Percentiles rank a stretch among this genome's conserved stretches.
phyloP scores from a whole-genome alignment of 2,888 invertebrate species.

The Acleris holmiana region DNA sequence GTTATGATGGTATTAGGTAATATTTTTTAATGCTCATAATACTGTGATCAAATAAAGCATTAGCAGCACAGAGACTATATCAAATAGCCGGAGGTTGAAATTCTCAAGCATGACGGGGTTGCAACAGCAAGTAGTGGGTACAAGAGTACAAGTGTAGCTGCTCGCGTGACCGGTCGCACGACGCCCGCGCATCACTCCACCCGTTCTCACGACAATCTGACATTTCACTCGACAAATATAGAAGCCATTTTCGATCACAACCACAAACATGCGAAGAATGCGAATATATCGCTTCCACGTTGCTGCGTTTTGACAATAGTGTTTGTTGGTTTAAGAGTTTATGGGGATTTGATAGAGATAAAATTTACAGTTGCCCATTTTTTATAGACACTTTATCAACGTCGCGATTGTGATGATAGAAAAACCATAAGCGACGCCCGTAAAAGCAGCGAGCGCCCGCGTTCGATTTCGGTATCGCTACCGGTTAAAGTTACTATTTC shows the following conservation, averaged over 20 bases:
- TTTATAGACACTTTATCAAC: constrained; percentile 57
- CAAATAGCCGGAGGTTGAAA: constrained; percentile 64
- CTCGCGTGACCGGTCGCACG: constrained; percentile 76
- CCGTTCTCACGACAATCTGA: constrained; percentile 81
- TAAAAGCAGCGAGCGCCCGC: constrained; percentile 55
- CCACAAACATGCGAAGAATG: constrained; percentile 62
- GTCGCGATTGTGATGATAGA: constrained; percentile 55
- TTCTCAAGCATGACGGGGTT: constrained; percentile 57
- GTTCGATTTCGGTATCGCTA: constrained; percentile 68
- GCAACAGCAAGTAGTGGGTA: constrained; percentile 38
- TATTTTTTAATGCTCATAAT: background rate
- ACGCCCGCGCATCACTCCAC: constrained; percentile 61
- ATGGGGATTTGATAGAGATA: constrained; percentile 58
- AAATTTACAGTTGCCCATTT: constrained; percentile 52
- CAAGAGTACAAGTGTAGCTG: constrained; percentile 44
- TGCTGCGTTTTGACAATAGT: constrained; percentile 53
- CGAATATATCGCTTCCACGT: constrained; percentile 57
- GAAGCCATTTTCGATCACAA: constrained; percentile 75
- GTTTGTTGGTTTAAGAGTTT: constrained; percentile 52
- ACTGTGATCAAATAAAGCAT: constrained; percentile 26
- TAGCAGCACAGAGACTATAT: constrained; percentile 27
- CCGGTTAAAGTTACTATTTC: constrained; percentile 55
- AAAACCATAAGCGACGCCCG: constrained; percentile 47
- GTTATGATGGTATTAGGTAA: too few relatives aligned
- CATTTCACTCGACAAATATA: constrained; percentile 81